phyloP scores from a whole-genome alignment of 2,888 invertebrate genomes.

The Blastobasis adustella region DNA sequence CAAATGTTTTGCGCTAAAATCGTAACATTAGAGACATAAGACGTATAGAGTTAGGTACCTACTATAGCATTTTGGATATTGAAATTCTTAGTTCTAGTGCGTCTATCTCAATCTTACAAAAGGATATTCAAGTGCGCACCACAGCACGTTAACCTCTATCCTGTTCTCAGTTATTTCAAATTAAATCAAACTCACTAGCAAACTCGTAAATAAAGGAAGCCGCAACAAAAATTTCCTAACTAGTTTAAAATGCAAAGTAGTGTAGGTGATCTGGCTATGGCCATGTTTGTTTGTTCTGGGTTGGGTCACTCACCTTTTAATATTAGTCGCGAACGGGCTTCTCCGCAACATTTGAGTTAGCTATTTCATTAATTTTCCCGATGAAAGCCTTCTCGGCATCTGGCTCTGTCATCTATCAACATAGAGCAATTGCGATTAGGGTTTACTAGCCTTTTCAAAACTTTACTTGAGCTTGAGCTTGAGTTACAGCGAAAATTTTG shows the following conservation, averaged over 20 bases:
- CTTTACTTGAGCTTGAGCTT: too few relatives aligned
- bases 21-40: too few relatives aligned
- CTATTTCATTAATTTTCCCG: not conserved
- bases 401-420: constrained; percentile 1
- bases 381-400: constrained; percentile 2
- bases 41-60: too few relatives aligned
- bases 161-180: too few relatives aligned
- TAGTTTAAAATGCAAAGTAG: constrained; percentile 19
- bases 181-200: not conserved
- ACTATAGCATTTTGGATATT: too few relatives aligned
- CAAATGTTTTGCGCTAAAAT: too few relatives aligned
- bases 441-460: constrained; percentile 1
- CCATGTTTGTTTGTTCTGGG: constrained; percentile 10
- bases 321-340: constrained; percentile 2
- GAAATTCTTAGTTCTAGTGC: too few relatives aligned
- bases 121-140: too few relatives aligned
- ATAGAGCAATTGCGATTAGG: constrained; percentile 1
- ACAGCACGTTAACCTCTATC: too few relatives aligned
- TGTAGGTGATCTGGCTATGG: constrained; percentile 14
- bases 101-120: too few relatives aligned
- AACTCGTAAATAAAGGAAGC: constrained; percentile 16
- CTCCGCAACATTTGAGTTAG: not conserved
- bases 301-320: constrained; percentile 12
- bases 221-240: constrained; percentile 18
- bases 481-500: too few relatives aligned